Conservation (phyloP, 2,797 vertebrate species). For the Onychomys torridus region DNA sequence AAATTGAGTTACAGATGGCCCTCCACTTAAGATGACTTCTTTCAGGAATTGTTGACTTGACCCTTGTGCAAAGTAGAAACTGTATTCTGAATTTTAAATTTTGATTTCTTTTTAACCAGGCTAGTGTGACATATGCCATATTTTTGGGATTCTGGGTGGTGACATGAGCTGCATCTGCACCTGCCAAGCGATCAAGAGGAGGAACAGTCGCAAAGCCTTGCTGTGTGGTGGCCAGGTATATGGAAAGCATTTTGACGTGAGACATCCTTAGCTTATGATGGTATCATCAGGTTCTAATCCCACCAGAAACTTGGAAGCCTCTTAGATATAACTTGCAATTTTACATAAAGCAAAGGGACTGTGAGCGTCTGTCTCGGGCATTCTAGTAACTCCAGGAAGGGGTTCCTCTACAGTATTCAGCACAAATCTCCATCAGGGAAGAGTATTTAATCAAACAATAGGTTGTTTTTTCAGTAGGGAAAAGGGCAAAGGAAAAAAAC, state of each 20-base stretch:
- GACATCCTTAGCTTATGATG: not conserved
- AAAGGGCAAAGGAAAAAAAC: not conserved
- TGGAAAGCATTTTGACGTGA: not conserved
- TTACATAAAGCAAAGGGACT: constrained; percentile 35
- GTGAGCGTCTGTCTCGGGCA: not conserved
- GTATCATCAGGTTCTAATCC: not conserved
- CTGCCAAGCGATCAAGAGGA: not conserved
- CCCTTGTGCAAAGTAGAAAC: not conserved
- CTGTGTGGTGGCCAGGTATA: not conserved
- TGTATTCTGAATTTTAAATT: not conserved
- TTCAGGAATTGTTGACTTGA: not conserved
- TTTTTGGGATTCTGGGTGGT: not conserved
- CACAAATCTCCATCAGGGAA: not conserved
- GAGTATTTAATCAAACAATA: not conserved
- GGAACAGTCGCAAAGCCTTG: not conserved
- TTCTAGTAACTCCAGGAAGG: not conserved
- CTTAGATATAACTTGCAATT: not conserved
- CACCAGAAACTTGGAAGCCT: not conserved
- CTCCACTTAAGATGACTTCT: not conserved
- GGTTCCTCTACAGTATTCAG: not conserved
- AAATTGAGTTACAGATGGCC: not conserved
- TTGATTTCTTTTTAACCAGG: not conserved
- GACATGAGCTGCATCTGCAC: not conserved
- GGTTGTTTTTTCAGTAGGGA: not conserved
- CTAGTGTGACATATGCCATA: not conserved